Evolutionary conservation across 2,888 invertebrate species (phyloP), one percentile per base, ranked within the genome.

Genomic region (Cloeon dipterum): DNA sequence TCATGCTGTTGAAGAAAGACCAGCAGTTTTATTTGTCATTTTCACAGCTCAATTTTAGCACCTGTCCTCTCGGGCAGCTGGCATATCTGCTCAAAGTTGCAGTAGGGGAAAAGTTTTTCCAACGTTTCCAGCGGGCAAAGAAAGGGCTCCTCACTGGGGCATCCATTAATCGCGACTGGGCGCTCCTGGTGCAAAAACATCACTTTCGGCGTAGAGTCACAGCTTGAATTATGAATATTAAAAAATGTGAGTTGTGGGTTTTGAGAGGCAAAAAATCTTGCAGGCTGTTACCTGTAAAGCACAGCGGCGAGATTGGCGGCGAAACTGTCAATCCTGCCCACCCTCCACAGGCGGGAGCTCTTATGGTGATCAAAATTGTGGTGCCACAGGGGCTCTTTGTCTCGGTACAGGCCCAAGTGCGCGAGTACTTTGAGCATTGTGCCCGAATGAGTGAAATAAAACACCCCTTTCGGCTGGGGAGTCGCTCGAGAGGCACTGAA

Each of bases 361-460:
- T 51, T 49, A 20, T 63, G 39, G n/a, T 38, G 33, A 10, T 42
- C 25, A 37, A 59, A 51, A 54, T 56, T 56, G 40, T 65, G 56
- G 26, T 70, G 68, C n/a, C 56, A 65, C 33, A 83, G 57, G 20
- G 62, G 65, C 3, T 55, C 42, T 1, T 61, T 49, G 34, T 83
- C 79, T 50, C 67, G 70, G 46, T 74, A 81, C 7, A 86, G 58
- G 11, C 74, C 72, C 43, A 85, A 53, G 46, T 76, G 68, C 1
- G 77, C 66, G 34, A 82, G 49, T 36, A 81, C 52, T 58, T 85
- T 86, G 20, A 85, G 56, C 32, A 85, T 50, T 1, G 82, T 73
- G 3, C 85, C 85, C 2, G 83, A 83, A 56, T 86, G 85, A 1
- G 79, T 70, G 50, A 85, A 85, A 47, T 81, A 72, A 43, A 74